Evolutionary conservation across 1,140 invertebrate genomes (phyloP), one percentile per base, ranked within the genome.

Genomic region (Danaus plexippus): DNA sequence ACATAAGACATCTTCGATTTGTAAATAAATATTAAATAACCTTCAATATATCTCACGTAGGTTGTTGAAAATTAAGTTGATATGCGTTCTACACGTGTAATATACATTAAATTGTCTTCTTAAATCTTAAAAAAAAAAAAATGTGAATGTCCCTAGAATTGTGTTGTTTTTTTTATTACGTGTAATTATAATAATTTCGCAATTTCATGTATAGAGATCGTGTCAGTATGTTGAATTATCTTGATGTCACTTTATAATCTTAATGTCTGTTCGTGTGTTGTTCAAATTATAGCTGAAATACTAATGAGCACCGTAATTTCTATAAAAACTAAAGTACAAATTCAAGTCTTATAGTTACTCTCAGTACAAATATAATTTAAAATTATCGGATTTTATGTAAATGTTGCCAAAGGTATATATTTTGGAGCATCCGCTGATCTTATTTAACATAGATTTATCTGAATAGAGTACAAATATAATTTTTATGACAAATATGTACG

Each of bases 321-420:
- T 73, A 69, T 67, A 76, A 73, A 66, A 85, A 85, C 83, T 84
- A 88, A 76, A 88, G 87, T 88, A 88, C 87, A 88, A 88, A 88
- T 83, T 80, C 69, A 84, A 80, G 77, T 87, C 79, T 86, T 79
- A 80, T 78, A 77, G 67, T 77, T 82, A 87, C 69, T 82, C 75
- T 76, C 83, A 88, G 85, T 87, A 87, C 85, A 87, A 88, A 88
- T 84, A 61, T 82, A 77, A 73, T 76, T 76, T 77, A 78, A 72
- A 54, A 68, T 65, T 63, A 77, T 78, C 66, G 75, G 70, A 80
- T 77, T 77, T 82, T 85, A 77, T 81, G 79, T 84, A 75, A 77
- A 76, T 83, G 81, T 84, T 81, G 82, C 84, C 81, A 87, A 85
- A 87, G 81, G 75, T 66, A 67, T 83, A 78, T 87, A 80, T 80